Evolutionary conservation across 2,113 vertebrate genomes (phyloP).

Genomic region (Phocoena sinus): DNA sequence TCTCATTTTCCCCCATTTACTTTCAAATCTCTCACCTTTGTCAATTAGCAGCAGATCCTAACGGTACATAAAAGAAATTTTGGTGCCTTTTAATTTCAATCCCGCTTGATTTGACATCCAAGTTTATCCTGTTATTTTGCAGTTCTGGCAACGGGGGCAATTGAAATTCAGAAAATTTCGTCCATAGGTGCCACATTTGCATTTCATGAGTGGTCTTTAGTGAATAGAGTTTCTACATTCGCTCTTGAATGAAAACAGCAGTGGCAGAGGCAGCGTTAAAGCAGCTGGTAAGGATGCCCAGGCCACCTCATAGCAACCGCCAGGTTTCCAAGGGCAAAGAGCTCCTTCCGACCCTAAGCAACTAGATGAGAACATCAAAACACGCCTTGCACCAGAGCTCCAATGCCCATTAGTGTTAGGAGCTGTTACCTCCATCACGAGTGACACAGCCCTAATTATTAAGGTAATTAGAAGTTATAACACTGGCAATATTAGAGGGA

Average conservation of each 20-base stretch:
- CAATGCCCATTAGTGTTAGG: constrained; percentile 93
- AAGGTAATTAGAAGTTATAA: constrained; percentile 96
- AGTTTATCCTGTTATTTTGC: constrained; percentile 71
- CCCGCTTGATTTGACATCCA: constrained; percentile 67
- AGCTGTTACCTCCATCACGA: constrained; percentile 91
- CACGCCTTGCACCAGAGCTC: constrained; percentile 80
- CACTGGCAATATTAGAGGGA: constrained; percentile 89
- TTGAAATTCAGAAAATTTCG: constrained; percentile 72
- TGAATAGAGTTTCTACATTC: constrained; percentile 73
- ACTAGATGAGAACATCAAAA: constrained; percentile 84
- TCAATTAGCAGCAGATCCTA: neutral
- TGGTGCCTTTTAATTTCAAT: constrained; percentile 65
- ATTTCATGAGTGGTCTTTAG: constrained; percentile 69
- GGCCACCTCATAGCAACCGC: constrained; percentile 85
- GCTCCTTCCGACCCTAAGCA: constrained; percentile 81
- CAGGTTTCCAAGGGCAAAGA: constrained; percentile 84
- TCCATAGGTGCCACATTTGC: constrained; percentile 78
- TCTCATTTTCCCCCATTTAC: neutral
- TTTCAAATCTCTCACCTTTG: neutral
- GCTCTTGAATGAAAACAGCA: constrained; percentile 70
- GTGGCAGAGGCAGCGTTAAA: constrained; percentile 67
- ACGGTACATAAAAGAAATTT: neutral
- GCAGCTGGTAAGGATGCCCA: constrained; percentile 76
- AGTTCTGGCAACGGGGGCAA: constrained; percentile 56
- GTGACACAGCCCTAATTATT: constrained; percentile 96